phyloP scores from a whole-genome alignment of 2,888 invertebrate species.

The Amiota communis region DNA sequence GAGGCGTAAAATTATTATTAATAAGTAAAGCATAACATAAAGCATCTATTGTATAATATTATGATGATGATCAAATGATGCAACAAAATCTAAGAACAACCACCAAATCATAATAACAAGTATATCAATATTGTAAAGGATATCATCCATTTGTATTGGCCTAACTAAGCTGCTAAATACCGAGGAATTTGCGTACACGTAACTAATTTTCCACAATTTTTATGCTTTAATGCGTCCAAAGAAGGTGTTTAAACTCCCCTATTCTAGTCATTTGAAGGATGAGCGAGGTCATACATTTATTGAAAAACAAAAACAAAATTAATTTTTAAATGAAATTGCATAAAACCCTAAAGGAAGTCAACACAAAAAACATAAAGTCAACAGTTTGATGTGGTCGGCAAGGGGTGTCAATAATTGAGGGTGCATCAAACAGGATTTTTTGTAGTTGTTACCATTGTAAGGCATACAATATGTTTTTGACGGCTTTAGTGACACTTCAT shows the following conservation, averaged over 20 bases:
- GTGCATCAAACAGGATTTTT: conserved; percentile 3
- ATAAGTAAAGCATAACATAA: conserved; percentile 49
- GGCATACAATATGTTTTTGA: conserved; percentile 60
- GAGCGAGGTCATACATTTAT: background rate
- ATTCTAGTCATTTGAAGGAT: background rate
- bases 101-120: conserved; percentile 13
- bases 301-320: conserved; percentile 19
- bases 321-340: conserved; percentile 21
- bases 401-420: background rate
- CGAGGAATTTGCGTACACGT: conserved; percentile 19
- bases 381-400: conserved; percentile 3
- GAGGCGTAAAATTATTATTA: conserved; percentile 67
- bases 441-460: conserved; percentile 45
- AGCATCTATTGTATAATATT: background rate
- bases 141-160: background rate
- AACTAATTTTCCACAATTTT: conserved; percentile 12
- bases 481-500: conserved; percentile 70
- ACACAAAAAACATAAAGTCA: background rate
- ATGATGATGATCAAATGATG: no score
- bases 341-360: conserved; percentile 5
- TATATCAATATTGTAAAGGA: background rate
- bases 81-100: background rate
- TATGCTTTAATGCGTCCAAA: conserved; percentile 3
- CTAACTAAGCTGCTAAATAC: background rate
- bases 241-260: background rate